phyloP scores from a whole-genome alignment of 2,797 vertebrate genomes.

The Crenichthys baileyi region DNA sequence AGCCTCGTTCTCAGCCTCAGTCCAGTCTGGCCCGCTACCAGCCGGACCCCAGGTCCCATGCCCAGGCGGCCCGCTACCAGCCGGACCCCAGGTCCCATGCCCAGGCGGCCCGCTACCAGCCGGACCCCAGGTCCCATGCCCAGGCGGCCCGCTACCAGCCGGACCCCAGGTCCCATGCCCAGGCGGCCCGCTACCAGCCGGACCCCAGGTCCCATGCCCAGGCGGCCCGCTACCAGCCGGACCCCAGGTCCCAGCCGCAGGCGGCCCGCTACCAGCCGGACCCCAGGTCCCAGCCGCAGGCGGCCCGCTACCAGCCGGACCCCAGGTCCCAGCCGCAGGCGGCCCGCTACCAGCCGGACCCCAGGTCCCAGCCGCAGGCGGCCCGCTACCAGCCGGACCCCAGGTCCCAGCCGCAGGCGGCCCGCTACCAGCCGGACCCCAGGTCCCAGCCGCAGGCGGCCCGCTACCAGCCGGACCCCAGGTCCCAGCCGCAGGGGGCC shows the following conservation, averaged over 20 bases:
- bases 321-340: neutral
- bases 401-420: neutral
- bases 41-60: neutral
- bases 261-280: neutral
- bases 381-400: neutral
- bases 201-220: neutral
- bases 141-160: too few species aligned
- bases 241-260: neutral
- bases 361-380: neutral
- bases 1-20: neutral
- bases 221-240: neutral
- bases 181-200: neutral
- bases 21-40: neutral
- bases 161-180: too few species aligned
- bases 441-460: neutral
- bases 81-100: neutral
- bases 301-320: neutral
- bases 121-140: too few species aligned
- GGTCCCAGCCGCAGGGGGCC: neutral
- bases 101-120: too few species aligned
- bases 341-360: neutral
- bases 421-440: neutral
- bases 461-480: neutral
- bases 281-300: neutral
- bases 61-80: neutral